Evolutionary conservation across 2,113 vertebrate genomes (phyloP), one percentile per base, ranked within the genome.

Genomic region (Bombycilla garrulus): DNA sequence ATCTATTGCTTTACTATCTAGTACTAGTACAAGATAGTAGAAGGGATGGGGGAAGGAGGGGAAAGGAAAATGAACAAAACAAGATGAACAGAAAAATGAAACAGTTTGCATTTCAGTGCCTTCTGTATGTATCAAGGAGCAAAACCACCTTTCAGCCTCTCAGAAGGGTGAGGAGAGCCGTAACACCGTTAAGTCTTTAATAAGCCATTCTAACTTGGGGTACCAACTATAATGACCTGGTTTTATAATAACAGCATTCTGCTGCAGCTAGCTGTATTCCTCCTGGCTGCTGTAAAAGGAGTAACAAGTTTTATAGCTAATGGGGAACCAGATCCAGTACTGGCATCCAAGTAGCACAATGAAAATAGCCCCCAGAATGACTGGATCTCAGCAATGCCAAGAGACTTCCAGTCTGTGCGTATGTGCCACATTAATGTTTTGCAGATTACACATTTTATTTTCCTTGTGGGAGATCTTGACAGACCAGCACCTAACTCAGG

Each of bases 1-100:
- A 97, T 99, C 99, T 98, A 99, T 99, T 98, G 99, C 99, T 99
- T 99, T 99, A 97, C 98, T 99, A 97, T 99, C 99, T 85, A 99
- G 98, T 94, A 99, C 99, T 99, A 89, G 84, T 67, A 92, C 67
- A 71, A 70, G 93, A 94, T 42, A 96, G 94, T 84, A 81, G 91
- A 42, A 72, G 26, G 61, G 56, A 58, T 31, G 11, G 25, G 90
- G 35, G 58, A 50, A 35, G 81, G 38, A 70, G 54, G 81, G 45
- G 82, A 44, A 66, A 54, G 58, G 61, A 60, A 93, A 82, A 92
- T 71, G 69, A 93, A 95, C 56, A 92, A 90, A 94, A 84, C 81
- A 87, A 83, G 57, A 90, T 86, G 65, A 93, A 93, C 66, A 95
- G 82, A 91, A 86, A 88, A 92, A 92, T 50, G 58, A 90, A 92